A percentile compares a stretch with the other conserved stretches of the same genome.
These are phyloP conservation scores for Sciurus vulgaris DNA, from an alignment of 2,797 vertebrate species.

Conservation along the genomic window DNA sequence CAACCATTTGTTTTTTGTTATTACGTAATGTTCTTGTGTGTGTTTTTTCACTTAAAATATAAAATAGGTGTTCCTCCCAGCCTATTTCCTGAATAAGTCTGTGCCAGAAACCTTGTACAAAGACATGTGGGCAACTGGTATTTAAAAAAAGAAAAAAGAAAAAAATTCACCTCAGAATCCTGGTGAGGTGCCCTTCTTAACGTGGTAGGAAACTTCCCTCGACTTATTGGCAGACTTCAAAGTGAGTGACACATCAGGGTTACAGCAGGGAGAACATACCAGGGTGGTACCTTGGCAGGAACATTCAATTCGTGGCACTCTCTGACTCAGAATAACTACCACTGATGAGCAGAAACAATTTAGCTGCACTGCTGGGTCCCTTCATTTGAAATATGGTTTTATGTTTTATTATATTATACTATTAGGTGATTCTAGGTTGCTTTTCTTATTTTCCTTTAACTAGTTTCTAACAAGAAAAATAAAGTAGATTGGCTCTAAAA, in stretches of 20 bases:
- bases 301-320: conserved; percentile 51
- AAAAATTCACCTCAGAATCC: conserved; percentile 3
- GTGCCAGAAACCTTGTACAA: conserved; percentile 77
- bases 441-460: background rate
- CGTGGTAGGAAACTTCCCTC: background rate
- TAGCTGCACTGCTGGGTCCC: background rate
- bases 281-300: conserved; percentile 67
- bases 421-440: background rate
- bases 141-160: background rate
- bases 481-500: background rate
- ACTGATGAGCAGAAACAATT: conserved; percentile 33
- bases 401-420: background rate
- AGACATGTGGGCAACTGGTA: conserved; percentile 64
- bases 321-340: conserved; percentile 72
- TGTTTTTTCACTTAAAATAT: conserved; percentile 81
- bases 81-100: conserved; percentile 72
- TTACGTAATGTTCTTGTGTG: conserved; percentile 55
- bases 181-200: conserved; percentile 16
- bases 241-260: conserved; percentile 32
- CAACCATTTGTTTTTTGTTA: conserved; percentile 53
- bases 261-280: background rate
- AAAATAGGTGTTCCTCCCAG: conserved; percentile 77
- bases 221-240: conserved; percentile 41
- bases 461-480: background rate
- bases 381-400: conserved; percentile 26